Base-by-base conservation (phyloP, 2,113 vertebrate species). In the Malurus alboscapulatus region DNA sequence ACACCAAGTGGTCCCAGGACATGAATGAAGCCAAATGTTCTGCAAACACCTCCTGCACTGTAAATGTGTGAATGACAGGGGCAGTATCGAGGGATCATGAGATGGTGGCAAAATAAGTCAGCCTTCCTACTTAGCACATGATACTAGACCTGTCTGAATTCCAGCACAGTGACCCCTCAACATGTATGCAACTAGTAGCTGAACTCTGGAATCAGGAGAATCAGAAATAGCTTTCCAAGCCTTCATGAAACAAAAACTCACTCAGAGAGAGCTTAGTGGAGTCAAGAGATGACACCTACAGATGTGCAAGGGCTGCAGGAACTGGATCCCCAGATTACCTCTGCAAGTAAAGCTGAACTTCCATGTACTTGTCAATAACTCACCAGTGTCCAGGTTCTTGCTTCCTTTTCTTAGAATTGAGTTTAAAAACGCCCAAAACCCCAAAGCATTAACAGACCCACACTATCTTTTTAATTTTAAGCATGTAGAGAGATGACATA, bases 381-480 rank as follows among this genome's bases (percentile, higher is more conserved):
- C 50, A 38, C 19, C 58, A 18, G 22, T 22, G 20, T 10, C 65
- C 40, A 61, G 25, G 20, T 87, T 34, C 22, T 22, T 10, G 2
- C 4, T 53, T 29, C 4, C 57, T 83, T 86, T 47, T 48, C 59
- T 59, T 71, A 51, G 9, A 91, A 69, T 9, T 14, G 6, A 84
- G 17, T 21, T 4, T 27, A 76, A 87, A 54, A 87, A 80, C 32
- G n/a, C 3, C 26, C 38, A 38, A 17, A 63, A 50, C 1, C 17
- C 26, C 27, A 59, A 81, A 58, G 6, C 83, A 88, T 85, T 26
- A 72, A 84, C 53, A 87, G 78, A 94, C 30, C 38, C 38, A 77
- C 54, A 84, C 4, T 55, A 71, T 76, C 74, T 66, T 69, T 92
- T 90, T 69, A 53, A 74, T 89, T 95, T 94, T 84, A 95, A 95